These are phyloP conservation scores for Escarpia spicata DNA, from an alignment of 2,888 invertebrate genomes.

Conservation along the genomic window DNA sequence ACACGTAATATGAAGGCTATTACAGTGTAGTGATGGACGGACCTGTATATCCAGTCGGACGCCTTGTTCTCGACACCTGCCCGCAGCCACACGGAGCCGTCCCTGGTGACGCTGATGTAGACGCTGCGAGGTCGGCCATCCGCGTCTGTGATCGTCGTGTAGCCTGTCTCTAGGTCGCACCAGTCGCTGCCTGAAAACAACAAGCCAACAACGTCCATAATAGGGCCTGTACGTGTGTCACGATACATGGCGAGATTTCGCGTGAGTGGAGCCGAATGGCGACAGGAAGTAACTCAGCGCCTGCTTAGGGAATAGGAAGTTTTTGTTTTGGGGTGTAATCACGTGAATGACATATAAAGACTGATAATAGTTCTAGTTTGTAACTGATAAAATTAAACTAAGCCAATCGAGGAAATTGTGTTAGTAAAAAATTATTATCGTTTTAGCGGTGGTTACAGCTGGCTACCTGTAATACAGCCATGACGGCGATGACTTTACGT, in stretches of 20 bases:
- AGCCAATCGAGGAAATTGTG: too few species aligned
- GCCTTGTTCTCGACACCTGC: constrained; percentile 37
- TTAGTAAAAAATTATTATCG: too few species aligned
- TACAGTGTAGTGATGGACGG: constrained; percentile 22
- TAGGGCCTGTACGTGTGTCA: background rate
- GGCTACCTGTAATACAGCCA: too few species aligned
- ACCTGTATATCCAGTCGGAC: constrained; percentile 39
- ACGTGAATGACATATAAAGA: too few species aligned
- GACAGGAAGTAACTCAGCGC: too few species aligned
- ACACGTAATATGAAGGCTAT: background rate
- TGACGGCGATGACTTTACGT: too few species aligned
- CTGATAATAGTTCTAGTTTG: too few species aligned
- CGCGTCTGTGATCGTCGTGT: constrained; percentile 41
- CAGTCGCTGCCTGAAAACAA: constrained; percentile 32
- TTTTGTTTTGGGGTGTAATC: too few species aligned
- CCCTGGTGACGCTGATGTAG: constrained; percentile 43
- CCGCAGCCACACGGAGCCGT: constrained; percentile 44
- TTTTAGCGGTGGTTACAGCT: too few species aligned
- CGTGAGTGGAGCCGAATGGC: background rate
- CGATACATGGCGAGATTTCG: background rate
- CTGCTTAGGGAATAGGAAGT: too few species aligned
- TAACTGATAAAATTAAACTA: too few species aligned
- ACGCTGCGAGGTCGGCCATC: constrained; percentile 38
- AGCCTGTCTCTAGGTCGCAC: constrained; percentile 44
- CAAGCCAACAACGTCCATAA: background rate